Percentiles rank a stretch among this genome's conserved stretches.
Conservation (phyloP, 2,113 vertebrate species). For the Notothenia coriiceps region DNA sequence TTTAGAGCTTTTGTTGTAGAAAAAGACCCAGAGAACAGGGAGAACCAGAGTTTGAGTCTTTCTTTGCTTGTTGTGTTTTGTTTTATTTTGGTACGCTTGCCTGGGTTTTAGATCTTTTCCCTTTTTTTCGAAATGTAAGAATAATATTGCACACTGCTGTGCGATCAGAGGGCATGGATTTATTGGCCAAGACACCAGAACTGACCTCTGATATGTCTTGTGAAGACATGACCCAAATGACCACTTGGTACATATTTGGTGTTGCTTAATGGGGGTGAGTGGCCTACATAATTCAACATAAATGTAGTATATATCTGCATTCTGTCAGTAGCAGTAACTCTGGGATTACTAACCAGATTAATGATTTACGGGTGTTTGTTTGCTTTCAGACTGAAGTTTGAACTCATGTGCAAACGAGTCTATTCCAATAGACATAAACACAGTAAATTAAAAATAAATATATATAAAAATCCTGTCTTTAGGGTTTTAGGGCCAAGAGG, state of each 20-base stretch:
- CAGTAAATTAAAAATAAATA: background rate
- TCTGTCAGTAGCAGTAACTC: conserved; percentile 44
- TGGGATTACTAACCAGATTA: conserved; percentile 39
- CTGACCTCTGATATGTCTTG: conserved; percentile 74
- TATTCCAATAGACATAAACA: conserved; percentile 21
- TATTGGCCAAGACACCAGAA: conserved; percentile 76
- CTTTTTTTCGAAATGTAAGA: conserved; percentile 64
- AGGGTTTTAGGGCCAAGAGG: background rate
- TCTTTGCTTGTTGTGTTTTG: conserved; percentile 80
- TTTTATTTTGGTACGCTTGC: conserved; percentile 77
- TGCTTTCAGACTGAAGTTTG: conserved; percentile 34
- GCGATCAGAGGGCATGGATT: conserved; percentile 66
- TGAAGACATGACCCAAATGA: conserved; percentile 75
- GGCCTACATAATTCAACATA: conserved; percentile 70
- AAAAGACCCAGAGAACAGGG: conserved; percentile 66
- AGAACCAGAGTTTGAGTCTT: conserved; percentile 67
- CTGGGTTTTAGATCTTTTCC: conserved; percentile 74
- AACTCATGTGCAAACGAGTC: conserved; percentile 23
- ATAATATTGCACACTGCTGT: conserved; percentile 77
- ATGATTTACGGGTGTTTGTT: conserved; percentile 48
- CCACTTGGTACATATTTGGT: conserved; percentile 77
- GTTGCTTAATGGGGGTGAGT: conserved; percentile 69
- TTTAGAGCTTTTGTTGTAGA: conserved; percentile 75
- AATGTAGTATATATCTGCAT: conserved; percentile 34
- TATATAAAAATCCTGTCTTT: background rate